Percentiles rank a stretch among this genome's conserved stretches.
Evolutionary conservation across 2,113 vertebrate genomes (phyloP).

Genomic region (Pelusios castaneus): DNA sequence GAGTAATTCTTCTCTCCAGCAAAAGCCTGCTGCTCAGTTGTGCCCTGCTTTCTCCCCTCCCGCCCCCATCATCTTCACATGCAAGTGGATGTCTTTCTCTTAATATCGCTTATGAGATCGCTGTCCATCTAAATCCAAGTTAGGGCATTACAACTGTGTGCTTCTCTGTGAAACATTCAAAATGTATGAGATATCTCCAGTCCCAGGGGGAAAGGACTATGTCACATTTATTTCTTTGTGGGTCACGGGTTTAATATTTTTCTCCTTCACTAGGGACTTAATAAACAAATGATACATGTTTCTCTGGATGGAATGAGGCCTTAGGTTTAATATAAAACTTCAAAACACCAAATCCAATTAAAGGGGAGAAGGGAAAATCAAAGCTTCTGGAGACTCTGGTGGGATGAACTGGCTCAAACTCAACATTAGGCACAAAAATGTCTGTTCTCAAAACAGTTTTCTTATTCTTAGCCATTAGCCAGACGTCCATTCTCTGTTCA

Average conservation of each 20-base stretch:
- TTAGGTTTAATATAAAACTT: background rate
- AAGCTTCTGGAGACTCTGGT: background rate
- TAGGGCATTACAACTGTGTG: background rate
- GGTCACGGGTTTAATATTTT: background rate
- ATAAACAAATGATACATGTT: background rate
- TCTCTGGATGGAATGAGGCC: background rate
- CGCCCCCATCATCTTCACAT: background rate
- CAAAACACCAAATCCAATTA: background rate
- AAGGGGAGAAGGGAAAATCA: background rate
- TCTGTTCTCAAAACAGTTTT: background rate
- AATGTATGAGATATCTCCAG: background rate
- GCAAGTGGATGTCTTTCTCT: background rate
- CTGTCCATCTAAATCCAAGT: background rate
- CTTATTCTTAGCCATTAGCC: background rate
- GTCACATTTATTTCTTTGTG: background rate
- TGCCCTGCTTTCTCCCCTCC: background rate
- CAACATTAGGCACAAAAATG: background rate
- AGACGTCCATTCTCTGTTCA: background rate
- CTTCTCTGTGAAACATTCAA: background rate
- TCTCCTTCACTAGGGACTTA: background rate
- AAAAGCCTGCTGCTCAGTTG: background rate
- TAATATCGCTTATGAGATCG: background rate
- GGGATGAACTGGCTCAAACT: background rate
- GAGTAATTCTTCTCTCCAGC: background rate
- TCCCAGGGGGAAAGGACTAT: background rate